Percentiles rank a stretch among this genome's conserved stretches.
phyloP scores from a whole-genome alignment of 1,140 invertebrate species.

The Nomia melanderi region DNA sequence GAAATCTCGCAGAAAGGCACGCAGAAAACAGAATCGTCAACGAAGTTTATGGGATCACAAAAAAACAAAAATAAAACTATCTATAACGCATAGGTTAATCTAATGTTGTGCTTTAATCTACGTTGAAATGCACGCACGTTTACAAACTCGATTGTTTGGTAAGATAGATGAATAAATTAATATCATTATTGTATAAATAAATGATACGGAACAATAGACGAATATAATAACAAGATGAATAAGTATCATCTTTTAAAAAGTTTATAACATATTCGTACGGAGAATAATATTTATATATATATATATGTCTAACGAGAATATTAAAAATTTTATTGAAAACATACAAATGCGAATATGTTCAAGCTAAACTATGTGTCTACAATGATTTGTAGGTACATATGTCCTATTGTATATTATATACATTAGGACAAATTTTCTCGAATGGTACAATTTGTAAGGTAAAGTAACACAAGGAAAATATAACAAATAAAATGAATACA shows the following conservation, averaged over 20 bases:
- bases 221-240: not conserved
- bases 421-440: not conserved
- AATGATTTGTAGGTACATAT: not conserved
- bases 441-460: not conserved
- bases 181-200: conserved; percentile 18
- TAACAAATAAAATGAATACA: not conserved
- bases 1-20: conserved; percentile 9
- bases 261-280: not conserved
- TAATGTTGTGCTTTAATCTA: not conserved
- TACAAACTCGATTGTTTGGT: conserved; percentile 1
- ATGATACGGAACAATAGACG: not conserved
- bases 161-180: not conserved
- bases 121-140: not conserved
- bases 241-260: not conserved
- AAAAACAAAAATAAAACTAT: conserved; percentile 9
- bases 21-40: conserved; percentile 29
- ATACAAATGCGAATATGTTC: not conserved
- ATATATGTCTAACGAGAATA: not conserved
- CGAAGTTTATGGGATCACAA: conserved; percentile 4
- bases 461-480: not conserved
- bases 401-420: not conserved
- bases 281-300: not conserved
- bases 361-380: not conserved
- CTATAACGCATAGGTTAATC: not conserved
- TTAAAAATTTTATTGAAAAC: not conserved